Evolutionary conservation across 2,888 invertebrate genomes (phyloP).

Genomic region (Hedya salicella): DNA sequence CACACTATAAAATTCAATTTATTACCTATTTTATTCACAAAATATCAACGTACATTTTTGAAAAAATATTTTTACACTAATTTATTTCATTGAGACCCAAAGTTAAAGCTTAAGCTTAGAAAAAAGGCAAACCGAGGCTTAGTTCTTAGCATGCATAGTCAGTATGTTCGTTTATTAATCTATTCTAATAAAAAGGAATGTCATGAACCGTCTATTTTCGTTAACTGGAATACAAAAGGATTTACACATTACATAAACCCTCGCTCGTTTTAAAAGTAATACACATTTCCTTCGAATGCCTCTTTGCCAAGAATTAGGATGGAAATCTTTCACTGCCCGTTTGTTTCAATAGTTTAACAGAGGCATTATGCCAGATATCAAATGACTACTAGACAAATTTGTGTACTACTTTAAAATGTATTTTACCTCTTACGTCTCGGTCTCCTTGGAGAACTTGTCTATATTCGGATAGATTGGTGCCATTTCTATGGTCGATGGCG

Average conservation of each 20-base stretch:
- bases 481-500: constrained; percentile 94
- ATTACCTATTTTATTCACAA: constrained; percentile 50
- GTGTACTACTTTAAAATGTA: constrained; percentile 34
- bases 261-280: constrained; percentile 33
- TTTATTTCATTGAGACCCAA: constrained; percentile 57
- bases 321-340: constrained; percentile 19
- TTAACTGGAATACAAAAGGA: constrained; percentile 41
- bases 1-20: constrained; percentile 45
- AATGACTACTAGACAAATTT: constrained; percentile 32
- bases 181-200: constrained; percentile 58
- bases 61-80: constrained; percentile 48
- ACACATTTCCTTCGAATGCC: constrained; percentile 38
- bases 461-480: constrained; percentile 93
- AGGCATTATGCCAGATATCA: constrained; percentile 30
- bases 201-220: constrained; percentile 58
- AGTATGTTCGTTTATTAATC: constrained; percentile 26
- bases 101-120: constrained; percentile 57
- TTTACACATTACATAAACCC: constrained; percentile 14
- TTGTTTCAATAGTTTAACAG: constrained; percentile 23
- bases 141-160: constrained; percentile 45
- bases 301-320: constrained; percentile 32
- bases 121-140: constrained; percentile 54
- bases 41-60: constrained; percentile 46
- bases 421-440: constrained; percentile 88
- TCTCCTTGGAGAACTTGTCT: constrained; percentile 92